These are phyloP conservation scores for Lepidocyrtinus sp. DNA, from an alignment of 2,888 invertebrate genomes.

Conservation along the genomic window DNA sequence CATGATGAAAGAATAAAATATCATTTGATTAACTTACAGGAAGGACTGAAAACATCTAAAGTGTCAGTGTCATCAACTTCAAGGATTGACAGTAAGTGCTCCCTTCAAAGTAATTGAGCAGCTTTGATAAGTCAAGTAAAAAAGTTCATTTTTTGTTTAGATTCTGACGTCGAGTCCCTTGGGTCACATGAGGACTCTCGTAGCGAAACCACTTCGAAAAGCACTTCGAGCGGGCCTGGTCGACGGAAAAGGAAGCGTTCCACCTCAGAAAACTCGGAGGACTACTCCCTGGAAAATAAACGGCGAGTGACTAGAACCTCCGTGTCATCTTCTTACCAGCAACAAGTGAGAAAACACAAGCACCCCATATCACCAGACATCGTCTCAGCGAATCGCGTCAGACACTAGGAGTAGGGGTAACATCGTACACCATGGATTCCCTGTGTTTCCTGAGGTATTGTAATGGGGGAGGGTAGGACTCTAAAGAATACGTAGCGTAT, in stretches of 20 bases:
- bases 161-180: slow-evolving; percentile 46
- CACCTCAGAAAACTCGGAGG: slow-evolving; percentile 46
- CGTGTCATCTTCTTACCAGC: slow-evolving; percentile 17
- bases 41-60: neutral
- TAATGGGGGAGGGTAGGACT: too few relatives aligned
- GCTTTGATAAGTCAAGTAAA: neutral
- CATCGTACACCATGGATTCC: neutral
- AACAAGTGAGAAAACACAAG: slow-evolving; percentile 17
- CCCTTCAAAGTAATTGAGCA: neutral
- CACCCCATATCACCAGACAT: slow-evolving; percentile 50
- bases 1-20: neutral
- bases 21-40: slow-evolving; percentile 11
- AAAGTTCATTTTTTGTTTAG: neutral
- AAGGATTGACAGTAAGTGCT: slow-evolving; percentile 28
- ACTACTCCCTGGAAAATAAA: slow-evolving; percentile 30
- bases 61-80: neutral
- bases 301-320: slow-evolving; percentile 45
- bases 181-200: slow-evolving; percentile 41
- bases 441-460: neutral
- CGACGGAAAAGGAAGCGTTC: slow-evolving; percentile 41
- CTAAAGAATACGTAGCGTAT: too few relatives aligned
- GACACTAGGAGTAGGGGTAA: too few relatives aligned
- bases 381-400: slow-evolving; percentile 36
- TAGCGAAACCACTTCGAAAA: slow-evolving; percentile 19
- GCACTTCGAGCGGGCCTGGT: neutral